Base-by-base conservation (phyloP, 1,140 invertebrate species). In the Cephus cinctus region DNA sequence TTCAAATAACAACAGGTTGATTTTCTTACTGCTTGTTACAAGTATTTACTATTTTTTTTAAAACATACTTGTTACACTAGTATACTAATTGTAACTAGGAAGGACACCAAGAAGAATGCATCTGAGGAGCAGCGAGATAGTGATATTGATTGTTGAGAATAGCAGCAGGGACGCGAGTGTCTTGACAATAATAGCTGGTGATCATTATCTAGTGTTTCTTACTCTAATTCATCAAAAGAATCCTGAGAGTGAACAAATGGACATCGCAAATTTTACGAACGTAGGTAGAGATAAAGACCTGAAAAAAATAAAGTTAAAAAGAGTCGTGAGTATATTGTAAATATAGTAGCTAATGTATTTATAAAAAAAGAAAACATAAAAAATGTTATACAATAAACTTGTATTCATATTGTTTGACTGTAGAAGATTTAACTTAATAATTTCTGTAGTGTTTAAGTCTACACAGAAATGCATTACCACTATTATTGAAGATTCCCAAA, bases 21-120 rank as follows among this genome's bases (percentile, higher is more conserved):
- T 40, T 22, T 14, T 25, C 3, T 3, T 5, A 38, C 12, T 8
- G 16, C 27, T 5, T 30, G 14, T 14, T 6, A 30, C 22, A 9
- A 4, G 27, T 5, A 35, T 11, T 15, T 11, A 11, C 15, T 35
- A 15, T n/a, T 19, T 3, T 12, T 30, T 16, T 35, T 51, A 22
- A 6, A 25, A 25, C n/a, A n/a, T 16, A 12, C 8, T 3, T 4
- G 18, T 16, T 34, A 39, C 34, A 21, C 34, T 20, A 90, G 86
- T 93, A 90, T 76, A 88, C 88, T 9, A 93, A 92, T 65, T 93
- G 90, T 59, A 89, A 92, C 70, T 78, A 89, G 46, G 89, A 92
- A 16, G 81, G 83, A 18, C 90, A 93, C 73, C 89, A 92, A 67
- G 86, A 90, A 27, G 88, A 92, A 66, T 93, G 90, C 71, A 84